Percentiles rank a stretch among this genome's conserved stretches.
These are phyloP conservation scores for Helicolenus hilgendorfi DNA, from an alignment of 2,797 vertebrate genomes.

Conservation along the genomic window DNA sequence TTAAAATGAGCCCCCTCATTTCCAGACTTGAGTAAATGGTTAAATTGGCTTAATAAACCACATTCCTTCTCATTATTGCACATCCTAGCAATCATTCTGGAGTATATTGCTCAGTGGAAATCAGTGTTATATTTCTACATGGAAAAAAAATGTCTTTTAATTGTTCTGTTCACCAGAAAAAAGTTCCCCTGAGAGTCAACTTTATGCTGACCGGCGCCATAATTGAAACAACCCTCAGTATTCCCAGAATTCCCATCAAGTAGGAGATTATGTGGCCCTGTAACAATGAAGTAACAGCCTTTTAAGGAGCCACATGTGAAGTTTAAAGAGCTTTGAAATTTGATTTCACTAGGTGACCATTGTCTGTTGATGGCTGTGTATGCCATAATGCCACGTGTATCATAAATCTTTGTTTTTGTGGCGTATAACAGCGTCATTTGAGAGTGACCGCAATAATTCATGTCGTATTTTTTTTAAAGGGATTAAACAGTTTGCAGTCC, in stretches of 20 bases:
- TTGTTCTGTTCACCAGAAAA: neutral
- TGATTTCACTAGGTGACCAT: conserved; percentile 27
- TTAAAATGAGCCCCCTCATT: too few relatives aligned
- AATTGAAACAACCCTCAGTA: conserved; percentile 1
- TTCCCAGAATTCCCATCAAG: conserved; percentile 29
- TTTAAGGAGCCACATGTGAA: neutral
- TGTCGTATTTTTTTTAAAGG: neutral
- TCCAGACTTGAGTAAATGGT: neutral
- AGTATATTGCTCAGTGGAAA: neutral
- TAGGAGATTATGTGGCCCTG: neutral
- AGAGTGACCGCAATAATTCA: neutral
- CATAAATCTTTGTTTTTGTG: conserved; percentile 6
- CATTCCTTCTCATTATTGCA: neutral
- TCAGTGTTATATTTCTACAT: neutral
- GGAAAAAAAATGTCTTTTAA: neutral
- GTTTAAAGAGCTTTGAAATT: conserved; percentile 9
- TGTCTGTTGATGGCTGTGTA: neutral
- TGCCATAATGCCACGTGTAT: neutral
- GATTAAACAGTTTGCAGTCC: neutral
- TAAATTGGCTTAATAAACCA: neutral
- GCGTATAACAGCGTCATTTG: neutral
- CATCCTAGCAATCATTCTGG: neutral
- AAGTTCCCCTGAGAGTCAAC: neutral
- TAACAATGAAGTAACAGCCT: neutral
- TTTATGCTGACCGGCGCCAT: neutral